phyloP scores from a whole-genome alignment of 2,113 vertebrate species.

The Onychostruthus taczanowskii region DNA sequence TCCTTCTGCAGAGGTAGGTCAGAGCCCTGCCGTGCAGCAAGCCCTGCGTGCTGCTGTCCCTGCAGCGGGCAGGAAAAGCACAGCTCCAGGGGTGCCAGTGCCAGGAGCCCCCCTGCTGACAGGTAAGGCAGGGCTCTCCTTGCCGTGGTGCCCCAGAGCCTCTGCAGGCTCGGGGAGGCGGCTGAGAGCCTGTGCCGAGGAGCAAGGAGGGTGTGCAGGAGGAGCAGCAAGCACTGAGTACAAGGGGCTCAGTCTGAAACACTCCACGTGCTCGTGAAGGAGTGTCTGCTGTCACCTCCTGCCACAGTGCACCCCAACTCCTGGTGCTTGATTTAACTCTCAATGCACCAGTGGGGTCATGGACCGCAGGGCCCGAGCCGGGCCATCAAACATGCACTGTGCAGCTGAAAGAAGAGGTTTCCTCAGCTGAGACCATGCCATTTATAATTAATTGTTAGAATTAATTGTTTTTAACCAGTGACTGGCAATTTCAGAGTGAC shows the following conservation, averaged over 20 bases:
- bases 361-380: not conserved
- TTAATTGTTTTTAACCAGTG: not conserved
- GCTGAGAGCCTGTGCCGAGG: not conserved
- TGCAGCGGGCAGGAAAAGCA: not conserved
- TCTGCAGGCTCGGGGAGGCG: not conserved
- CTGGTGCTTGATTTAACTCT: not conserved
- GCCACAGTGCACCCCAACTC: not conserved
- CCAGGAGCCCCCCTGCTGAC: not conserved
- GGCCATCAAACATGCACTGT: not conserved
- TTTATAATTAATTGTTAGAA: not conserved
- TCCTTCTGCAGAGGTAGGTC: not conserved
- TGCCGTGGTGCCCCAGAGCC: not conserved
- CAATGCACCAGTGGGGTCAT: not conserved
- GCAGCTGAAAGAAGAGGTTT: not conserved
- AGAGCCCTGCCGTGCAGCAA: too few relatives aligned
- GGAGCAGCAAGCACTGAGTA: not conserved
- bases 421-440: not conserved
- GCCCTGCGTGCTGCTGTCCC: too few relatives aligned
- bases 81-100: not conserved
- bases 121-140: not conserved
- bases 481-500: not conserved
- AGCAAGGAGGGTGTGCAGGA: not conserved
- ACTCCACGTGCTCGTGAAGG: not conserved
- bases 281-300: not conserved
- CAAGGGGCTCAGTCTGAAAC: not conserved